Evolutionary conservation across 2,888 invertebrate species (phyloP), one percentile per base, ranked within the genome.

Genomic region (Agonopterix arenella): DNA sequence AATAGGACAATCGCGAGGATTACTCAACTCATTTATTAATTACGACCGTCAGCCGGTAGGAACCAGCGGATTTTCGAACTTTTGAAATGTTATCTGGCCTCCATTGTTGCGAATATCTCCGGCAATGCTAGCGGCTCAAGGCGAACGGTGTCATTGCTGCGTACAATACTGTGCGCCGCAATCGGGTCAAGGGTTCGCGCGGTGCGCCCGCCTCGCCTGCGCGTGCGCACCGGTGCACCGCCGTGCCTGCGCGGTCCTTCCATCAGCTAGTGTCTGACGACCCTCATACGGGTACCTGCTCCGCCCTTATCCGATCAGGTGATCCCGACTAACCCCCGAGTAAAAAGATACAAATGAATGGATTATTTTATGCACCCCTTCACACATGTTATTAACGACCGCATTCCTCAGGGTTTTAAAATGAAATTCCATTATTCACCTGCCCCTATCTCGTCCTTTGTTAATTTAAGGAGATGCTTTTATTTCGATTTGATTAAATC

Each of bases 101-200:
- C 88, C 80, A 89, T 89, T 89, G 89, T 89, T 89, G 89, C 88
- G 80, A 86, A 88, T 89, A 89, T 88, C 88, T 88, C 86, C 84
- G 85, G 82, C 86, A 84, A 83, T 86, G 88, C 83, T 85, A 84
- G 78, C 84, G 78, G 78, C 86, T 86, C 88, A 88, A 88, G 89
- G 89, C 85, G 81, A 89, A 66, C 82, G 80, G 86, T 89, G 86
- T 85, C 89, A 86, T 84, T 86, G 86, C 89, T 86, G 86, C 81
- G 84, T 84, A 83, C 84, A 81, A 81, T 84, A 81, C 81, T 73
- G 73, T 66, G 73, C 73, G 73, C 77, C 71, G 73, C 82, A 88
- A 81, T 79, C 82, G 77, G 85, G 88, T 86, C 86, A 88, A 85
- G 88, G 86, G 84, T 82, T 70, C 71, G 74, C 71, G 67, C 44